phyloP scores from a whole-genome alignment of 2,113 vertebrate species.

The Tupaia chinensis region DNA sequence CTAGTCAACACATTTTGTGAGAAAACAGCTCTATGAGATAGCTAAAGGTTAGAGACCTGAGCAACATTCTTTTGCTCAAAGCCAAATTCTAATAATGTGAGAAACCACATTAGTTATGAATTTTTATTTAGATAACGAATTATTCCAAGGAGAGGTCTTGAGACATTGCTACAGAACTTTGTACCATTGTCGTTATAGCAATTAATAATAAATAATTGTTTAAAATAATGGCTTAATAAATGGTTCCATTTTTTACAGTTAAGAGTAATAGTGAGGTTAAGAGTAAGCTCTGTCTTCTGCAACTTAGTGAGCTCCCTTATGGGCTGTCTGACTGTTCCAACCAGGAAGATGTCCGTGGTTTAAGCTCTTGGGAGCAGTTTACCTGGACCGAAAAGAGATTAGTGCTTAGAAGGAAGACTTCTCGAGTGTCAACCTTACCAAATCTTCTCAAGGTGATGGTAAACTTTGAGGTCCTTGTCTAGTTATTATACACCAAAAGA shows the following conservation, averaged over 20 bases:
- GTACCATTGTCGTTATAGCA: constrained; percentile 24
- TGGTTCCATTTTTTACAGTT: neutral
- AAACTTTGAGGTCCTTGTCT: neutral
- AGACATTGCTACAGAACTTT: neutral
- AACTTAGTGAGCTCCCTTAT: neutral
- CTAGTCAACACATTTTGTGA: neutral
- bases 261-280: neutral
- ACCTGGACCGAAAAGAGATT: neutral
- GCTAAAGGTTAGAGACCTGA: neutral
- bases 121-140: constrained; percentile 4
- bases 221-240: constrained; percentile 31
- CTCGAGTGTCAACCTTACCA: neutral
- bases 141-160: neutral
- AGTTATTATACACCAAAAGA: neutral
- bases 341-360: neutral
- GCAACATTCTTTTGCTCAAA: neutral
- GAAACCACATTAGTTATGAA: neutral
- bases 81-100: neutral
- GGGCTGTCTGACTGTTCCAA: neutral
- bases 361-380: neutral
- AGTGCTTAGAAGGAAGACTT: neutral
- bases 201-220: constrained; percentile 4
- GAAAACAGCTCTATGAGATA: neutral
- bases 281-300: neutral
- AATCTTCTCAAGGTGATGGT: constrained; percentile 23